Evolutionary conservation across 2,888 invertebrate species (phyloP), one percentile per base, ranked within the genome.

Genomic region (Plutella xylostella): DNA sequence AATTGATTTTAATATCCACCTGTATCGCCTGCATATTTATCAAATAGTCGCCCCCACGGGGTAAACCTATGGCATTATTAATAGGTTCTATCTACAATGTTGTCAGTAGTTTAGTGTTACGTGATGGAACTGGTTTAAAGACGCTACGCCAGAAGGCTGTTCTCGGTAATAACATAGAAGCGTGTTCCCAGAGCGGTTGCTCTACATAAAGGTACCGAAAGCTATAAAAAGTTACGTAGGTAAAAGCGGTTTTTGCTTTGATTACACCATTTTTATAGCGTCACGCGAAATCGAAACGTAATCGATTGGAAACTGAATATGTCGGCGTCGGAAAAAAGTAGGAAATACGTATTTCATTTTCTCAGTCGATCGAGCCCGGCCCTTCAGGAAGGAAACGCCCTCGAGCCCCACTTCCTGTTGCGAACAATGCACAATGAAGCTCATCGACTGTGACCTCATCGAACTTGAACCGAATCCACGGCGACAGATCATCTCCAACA

Each of bases 391-490:
- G 77, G 72, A 77, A 73, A 65, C 72, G 74, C 74, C 77, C 78
- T 79, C 74, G 66, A 72, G 58, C 64, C 64, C 64, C 65, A 64
- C 64, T 58, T 63, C 62, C 61, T 61, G 55, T 58, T 54, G 52
- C 60, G 54, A 67, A 75, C 76, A 76, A 74, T 76, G 69, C 68
- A 79, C 77, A 78, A 78, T 78, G 66, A 61, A 63, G 68, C 65
- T 62, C 72, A 68, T 69, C 71, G 72, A 60, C 58, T 60, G 59
- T 55, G 73, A 70, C 76, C 73, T 76, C 68, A 55, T 53, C 55
- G 64, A 71, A 71, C 68, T 60, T 57, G 50, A 40, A 40, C 41
- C 30, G 18, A 41, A 42, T 20, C 19, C 7, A 38, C n/a, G 7
- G 12, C 20, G 4, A 17, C n/a, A n/a, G 18, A 18, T 28, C n/a